A percentile compares a stretch with the other conserved stretches of the same genome.
These are phyloP conservation scores for Choloepus didactylus DNA, from an alignment of 2,797 vertebrate species.

Conservation along the genomic window DNA sequence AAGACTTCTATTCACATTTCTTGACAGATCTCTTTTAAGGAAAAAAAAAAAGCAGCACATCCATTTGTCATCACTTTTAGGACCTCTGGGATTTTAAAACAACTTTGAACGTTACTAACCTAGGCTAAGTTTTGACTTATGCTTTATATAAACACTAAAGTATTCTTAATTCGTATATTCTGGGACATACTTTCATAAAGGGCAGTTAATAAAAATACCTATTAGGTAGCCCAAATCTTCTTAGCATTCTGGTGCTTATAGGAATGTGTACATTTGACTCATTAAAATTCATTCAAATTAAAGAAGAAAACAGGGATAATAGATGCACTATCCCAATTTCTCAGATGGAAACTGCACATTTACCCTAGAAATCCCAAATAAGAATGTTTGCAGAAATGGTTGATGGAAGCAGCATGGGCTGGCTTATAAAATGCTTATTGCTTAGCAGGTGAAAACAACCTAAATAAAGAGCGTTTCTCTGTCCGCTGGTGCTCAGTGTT, in stretches of 20 bases:
- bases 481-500: conserved; percentile 74
- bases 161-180: background rate
- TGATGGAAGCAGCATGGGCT: conserved; percentile 58
- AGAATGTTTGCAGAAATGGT: conserved; percentile 72
- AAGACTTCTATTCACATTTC: conserved; percentile 51
- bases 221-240: background rate
- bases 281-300: conserved; percentile 52
- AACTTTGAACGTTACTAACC: conserved; percentile 54
- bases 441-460: conserved; percentile 45
- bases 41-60: background rate
- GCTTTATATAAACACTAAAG: conserved; percentile 4
- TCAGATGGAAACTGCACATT: conserved; percentile 46
- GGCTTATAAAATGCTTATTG: conserved; percentile 4
- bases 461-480: conserved; percentile 14
- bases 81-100: conserved; percentile 47
- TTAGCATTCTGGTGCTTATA: background rate
- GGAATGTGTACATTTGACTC: background rate
- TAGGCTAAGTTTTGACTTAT: background rate
- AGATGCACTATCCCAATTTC: background rate
- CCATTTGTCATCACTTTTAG: conserved; percentile 8
- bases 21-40: background rate
- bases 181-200: background rate
- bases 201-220: background rate
- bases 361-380: conserved; percentile 72
- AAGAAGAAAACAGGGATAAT: conserved; percentile 69